Evolutionary conservation across 2,797 vertebrate genomes (phyloP).

Genomic region (Rhabdomys pumilio): DNA sequence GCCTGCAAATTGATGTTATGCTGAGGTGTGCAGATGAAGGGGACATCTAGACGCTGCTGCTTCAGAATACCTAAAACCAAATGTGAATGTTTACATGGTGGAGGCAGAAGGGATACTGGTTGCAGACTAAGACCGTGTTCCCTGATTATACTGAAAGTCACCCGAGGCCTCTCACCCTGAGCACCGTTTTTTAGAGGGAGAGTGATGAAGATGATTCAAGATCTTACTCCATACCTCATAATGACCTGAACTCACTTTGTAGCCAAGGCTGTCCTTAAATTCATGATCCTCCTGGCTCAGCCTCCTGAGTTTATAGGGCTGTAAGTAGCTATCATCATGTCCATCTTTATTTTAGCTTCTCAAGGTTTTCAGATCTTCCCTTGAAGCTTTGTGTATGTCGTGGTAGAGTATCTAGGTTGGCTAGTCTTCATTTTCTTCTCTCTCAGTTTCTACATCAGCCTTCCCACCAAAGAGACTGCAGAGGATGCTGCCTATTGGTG

Average conservation of each 20-base stretch:
- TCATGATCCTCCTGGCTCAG: background rate
- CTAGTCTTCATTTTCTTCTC: background rate
- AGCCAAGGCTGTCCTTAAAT: background rate
- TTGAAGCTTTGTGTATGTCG: background rate
- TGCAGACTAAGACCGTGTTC: constrained; percentile 19
- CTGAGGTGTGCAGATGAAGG: background rate
- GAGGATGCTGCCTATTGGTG: background rate
- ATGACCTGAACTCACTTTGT: background rate
- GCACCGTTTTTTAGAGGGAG: background rate
- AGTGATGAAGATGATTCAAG: background rate
- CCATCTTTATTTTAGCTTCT: background rate
- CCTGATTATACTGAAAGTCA: background rate
- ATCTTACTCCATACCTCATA: too few relatives aligned
- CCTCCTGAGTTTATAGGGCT: background rate
- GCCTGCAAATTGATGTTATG: background rate
- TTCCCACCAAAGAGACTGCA: background rate
- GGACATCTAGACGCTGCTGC: too few relatives aligned
- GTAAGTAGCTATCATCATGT: background rate
- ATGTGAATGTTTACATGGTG: background rate
- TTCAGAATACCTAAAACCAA: background rate
- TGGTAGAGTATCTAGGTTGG: background rate
- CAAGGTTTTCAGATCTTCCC: background rate
- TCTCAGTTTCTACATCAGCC: background rate
- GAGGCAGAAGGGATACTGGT: background rate
- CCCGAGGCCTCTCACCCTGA: rapidly evolving